Percentiles rank a stretch among this genome's conserved stretches.
phyloP scores from a whole-genome alignment of 2,797 vertebrate species.

The Nothura maculosa region DNA sequence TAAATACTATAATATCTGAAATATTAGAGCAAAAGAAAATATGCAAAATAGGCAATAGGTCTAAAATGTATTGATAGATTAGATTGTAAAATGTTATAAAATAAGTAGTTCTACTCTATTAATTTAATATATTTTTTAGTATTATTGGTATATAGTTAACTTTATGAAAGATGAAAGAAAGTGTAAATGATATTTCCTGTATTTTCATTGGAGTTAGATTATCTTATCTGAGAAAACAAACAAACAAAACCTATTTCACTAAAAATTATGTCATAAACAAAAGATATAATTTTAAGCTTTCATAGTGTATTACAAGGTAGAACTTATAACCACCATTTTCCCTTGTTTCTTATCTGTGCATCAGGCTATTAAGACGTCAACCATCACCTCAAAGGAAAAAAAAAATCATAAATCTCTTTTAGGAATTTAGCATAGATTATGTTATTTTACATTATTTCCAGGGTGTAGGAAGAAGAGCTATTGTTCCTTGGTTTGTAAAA shows the following conservation, averaged over 20 bases:
- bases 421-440: background rate
- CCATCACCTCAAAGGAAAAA: background rate
- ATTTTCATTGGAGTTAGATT: background rate
- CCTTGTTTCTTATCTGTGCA: background rate
- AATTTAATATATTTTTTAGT: background rate
- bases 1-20: background rate
- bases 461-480: background rate
- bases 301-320: no score
- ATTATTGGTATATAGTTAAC: rapidly evolving
- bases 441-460: background rate
- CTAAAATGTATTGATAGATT: background rate
- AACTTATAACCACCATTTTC: background rate
- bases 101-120: background rate
- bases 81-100: background rate
- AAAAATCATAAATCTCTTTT: background rate
- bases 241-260: background rate
- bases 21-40: background rate
- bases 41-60: background rate
- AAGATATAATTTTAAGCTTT: no score
- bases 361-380: background rate
- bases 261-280: background rate
- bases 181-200: background rate
- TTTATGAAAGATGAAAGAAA: background rate
- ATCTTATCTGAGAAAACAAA: background rate
- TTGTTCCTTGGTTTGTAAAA: background rate